Evolutionary conservation across 2,888 invertebrate genomes (phyloP).

Genomic region (Sarcophaga variegata): DNA sequence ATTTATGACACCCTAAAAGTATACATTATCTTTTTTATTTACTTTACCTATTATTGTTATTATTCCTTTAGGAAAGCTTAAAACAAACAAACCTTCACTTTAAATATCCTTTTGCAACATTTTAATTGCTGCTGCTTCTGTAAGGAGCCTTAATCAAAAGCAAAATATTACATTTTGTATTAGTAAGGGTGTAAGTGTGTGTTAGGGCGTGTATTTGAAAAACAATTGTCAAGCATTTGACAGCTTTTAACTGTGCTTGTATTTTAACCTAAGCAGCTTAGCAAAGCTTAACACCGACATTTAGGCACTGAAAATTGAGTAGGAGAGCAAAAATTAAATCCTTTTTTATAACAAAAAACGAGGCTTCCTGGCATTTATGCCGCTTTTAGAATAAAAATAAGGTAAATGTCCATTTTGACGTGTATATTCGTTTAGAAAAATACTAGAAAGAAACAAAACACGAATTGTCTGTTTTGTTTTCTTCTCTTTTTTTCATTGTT

Average conservation of each 20-base stretch:
- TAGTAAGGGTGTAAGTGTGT: neutral
- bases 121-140: neutral
- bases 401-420: slow-evolving; percentile 61
- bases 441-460: neutral
- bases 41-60: neutral
- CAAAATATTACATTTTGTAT: neutral
- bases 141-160: no score
- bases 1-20: neutral
- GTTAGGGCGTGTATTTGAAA: neutral
- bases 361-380: slow-evolving; percentile 37
- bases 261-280: slow-evolving; percentile 68
- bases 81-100: neutral
- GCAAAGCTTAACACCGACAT: slow-evolving; percentile 53
- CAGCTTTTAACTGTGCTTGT: slow-evolving; percentile 54
- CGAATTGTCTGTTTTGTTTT: slow-evolving; percentile 26
- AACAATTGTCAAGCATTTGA: slow-evolving; percentile 64
- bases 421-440: slow-evolving; percentile 37
- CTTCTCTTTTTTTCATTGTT: neutral
- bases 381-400: slow-evolving; percentile 1
- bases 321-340: neutral
- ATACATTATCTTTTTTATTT: neutral
- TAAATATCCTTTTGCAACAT: neutral
- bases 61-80: neutral
- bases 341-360: neutral
- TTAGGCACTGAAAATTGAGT: slow-evolving; percentile 7